Evolutionary conservation across 2,888 invertebrate species (phyloP).

Genomic region (Mechanitis mazaeus): DNA sequence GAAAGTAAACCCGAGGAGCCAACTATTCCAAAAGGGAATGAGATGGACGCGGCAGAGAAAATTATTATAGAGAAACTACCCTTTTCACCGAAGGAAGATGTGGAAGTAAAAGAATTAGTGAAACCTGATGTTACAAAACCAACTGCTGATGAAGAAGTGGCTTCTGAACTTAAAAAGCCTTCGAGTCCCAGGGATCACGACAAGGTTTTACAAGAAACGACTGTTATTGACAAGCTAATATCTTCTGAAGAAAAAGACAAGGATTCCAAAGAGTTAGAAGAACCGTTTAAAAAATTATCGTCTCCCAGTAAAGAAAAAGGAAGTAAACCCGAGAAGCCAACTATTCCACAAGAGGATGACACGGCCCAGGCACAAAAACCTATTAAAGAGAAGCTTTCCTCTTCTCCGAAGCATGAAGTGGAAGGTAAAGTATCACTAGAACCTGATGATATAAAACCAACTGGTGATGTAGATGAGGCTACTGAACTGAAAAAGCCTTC

Average conservation of each 20-base stretch:
- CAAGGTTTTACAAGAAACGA: too few species aligned
- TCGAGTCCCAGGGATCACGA: not conserved
- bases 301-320: not conserved
- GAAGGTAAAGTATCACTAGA: not conserved
- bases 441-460: slow-evolving; percentile 6
- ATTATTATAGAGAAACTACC: too few species aligned
- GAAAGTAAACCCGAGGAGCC: not conserved
- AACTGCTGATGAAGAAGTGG: slow-evolving; percentile 8
- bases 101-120: too few species aligned
- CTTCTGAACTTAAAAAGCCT: slow-evolving; percentile 2
- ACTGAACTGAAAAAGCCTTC: not conserved
- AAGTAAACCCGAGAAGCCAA: not conserved
- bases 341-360: not conserved
- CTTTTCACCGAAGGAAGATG: too few species aligned
- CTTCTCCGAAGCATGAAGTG: not conserved
- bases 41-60: not conserved
- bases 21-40: not conserved
- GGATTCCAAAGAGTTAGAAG: not conserved
- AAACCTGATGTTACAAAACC: slow-evolving; percentile 6
- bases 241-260: not conserved
- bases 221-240: slow-evolving; percentile 16
- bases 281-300: not conserved
- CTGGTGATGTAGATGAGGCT: not conserved
- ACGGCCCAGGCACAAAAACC: not conserved
- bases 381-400: not conserved